Percentiles rank a stretch among this genome's conserved stretches.
Conservation (phyloP, 2,888 invertebrate genomes). For the Tinea pellionella region DNA sequence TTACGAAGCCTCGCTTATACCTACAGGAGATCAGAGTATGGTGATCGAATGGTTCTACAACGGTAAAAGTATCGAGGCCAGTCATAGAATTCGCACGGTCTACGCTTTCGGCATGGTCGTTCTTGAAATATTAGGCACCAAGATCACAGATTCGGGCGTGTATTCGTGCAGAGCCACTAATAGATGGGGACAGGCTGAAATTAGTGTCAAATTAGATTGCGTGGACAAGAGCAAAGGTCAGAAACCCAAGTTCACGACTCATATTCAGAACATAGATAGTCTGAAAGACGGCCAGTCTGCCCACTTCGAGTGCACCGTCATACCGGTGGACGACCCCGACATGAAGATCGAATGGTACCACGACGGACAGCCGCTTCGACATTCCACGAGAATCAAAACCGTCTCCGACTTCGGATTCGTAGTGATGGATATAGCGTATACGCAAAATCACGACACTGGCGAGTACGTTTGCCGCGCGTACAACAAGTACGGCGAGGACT, state of each 20-base stretch:
- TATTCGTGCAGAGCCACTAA: slow-evolving; percentile 92
- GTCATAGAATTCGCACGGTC: slow-evolving; percentile 91
- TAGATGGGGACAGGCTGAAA: slow-evolving; percentile 89
- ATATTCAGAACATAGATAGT: slow-evolving; percentile 84
- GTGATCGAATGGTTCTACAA: slow-evolving; percentile 97
- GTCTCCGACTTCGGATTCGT: slow-evolving; percentile 97
- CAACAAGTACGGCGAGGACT: slow-evolving; percentile 92
- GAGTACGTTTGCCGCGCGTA: slow-evolving; percentile 93
- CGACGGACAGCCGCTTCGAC: slow-evolving; percentile 89
- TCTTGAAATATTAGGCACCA: slow-evolving; percentile 94
- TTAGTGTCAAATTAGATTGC: slow-evolving; percentile 84
- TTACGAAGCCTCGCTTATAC: slow-evolving; percentile 95
- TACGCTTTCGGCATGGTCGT: slow-evolving; percentile 98
- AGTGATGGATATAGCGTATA: slow-evolving; percentile 92
- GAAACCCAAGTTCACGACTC: slow-evolving; percentile 89
- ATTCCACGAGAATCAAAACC: slow-evolving; percentile 91
- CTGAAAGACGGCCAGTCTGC: slow-evolving; percentile 94
- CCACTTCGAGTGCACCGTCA: slow-evolving; percentile 94
- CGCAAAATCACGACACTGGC: slow-evolving; percentile 92
- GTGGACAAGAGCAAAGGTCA: slow-evolving; percentile 87
- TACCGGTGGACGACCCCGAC: slow-evolving; percentile 93
- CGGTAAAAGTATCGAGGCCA: slow-evolving; percentile 86
- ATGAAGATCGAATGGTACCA: slow-evolving; percentile 98
- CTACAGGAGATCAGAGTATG: slow-evolving; percentile 94
- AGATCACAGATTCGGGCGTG: slow-evolving; percentile 90